Conservation (phyloP, 2,113 vertebrate species). For the Microcebus tavaratra region DNA sequence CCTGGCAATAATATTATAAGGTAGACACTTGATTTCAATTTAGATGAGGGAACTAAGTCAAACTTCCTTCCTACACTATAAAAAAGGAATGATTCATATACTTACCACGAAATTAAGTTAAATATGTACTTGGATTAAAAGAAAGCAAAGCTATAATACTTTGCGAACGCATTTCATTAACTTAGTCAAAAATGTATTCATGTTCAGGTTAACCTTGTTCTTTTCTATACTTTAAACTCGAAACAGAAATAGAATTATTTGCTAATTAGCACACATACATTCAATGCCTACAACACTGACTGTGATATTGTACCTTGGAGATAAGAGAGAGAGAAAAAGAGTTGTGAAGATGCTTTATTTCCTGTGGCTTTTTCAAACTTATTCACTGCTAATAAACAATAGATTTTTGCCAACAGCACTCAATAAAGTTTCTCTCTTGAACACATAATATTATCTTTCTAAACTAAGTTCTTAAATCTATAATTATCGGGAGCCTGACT, state of each 20-base stretch:
- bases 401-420: background rate
- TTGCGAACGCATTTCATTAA: background rate
- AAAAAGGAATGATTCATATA: background rate
- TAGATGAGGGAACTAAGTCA: conserved; percentile 21
- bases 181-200: background rate
- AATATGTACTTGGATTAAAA: background rate
- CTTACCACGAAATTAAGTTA: background rate
- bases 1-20: background rate
- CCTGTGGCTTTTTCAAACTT: background rate
- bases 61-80: background rate
- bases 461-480: background rate
- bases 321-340: background rate
- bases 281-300: background rate
- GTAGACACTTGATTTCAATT: background rate
- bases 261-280: background rate
- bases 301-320: background rate
- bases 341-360: background rate
- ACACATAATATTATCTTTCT: background rate
- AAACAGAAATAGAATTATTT: conserved; percentile 24
- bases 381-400: background rate
- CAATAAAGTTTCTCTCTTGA: background rate
- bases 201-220: background rate
- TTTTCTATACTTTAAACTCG: background rate
- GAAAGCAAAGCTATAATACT: background rate
- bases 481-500: background rate